Percentiles rank a stretch among this genome's conserved stretches.
Evolutionary conservation across 2,113 vertebrate genomes (phyloP).

Genomic region (Triplophysa dalaica): DNA sequence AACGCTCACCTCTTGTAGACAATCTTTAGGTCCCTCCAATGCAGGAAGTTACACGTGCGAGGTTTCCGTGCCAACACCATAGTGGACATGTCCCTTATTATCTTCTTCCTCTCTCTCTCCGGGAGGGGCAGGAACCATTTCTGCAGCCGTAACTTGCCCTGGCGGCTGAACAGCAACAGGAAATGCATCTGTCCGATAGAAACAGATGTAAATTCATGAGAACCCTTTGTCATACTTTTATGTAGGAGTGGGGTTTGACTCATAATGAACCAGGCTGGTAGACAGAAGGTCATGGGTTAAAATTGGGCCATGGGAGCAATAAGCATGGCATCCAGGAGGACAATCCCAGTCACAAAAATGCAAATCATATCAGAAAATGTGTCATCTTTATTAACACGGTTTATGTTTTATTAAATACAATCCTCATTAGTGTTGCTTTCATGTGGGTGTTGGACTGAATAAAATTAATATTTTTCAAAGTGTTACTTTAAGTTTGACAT

Average conservation of each 20-base stretch:
- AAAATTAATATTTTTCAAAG: too few species aligned
- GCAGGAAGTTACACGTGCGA: slow-evolving; percentile 90
- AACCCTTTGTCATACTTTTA: neutral
- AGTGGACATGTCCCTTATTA: slow-evolving; percentile 88
- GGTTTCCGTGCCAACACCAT: slow-evolving; percentile 87
- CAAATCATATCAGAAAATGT: neutral
- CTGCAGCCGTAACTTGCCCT: slow-evolving; percentile 94
- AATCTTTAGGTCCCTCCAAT: slow-evolving; percentile 96
- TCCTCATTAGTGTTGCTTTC: too few species aligned
- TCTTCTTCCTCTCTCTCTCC: slow-evolving; percentile 94
- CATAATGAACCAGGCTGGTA: slow-evolving; percentile 4
- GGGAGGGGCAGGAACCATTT: slow-evolving; percentile 92
- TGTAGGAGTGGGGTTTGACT: neutral
- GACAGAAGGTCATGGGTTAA: neutral
- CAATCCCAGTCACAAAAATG: neutral
- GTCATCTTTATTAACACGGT: too few species aligned
- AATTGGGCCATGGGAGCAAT: slow-evolving; percentile 2
- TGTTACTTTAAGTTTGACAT: too few species aligned
- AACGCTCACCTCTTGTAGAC: slow-evolving; percentile 90
- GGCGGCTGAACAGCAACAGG: slow-evolving; percentile 96
- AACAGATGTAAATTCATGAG: neutral
- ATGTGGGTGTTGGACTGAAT: too few species aligned
- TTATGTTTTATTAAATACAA: too few species aligned
- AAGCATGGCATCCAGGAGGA: neutral
- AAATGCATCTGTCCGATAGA: slow-evolving; percentile 84